phyloP scores from a whole-genome alignment of 2,113 vertebrate genomes.

The Pogona vitticeps region DNA sequence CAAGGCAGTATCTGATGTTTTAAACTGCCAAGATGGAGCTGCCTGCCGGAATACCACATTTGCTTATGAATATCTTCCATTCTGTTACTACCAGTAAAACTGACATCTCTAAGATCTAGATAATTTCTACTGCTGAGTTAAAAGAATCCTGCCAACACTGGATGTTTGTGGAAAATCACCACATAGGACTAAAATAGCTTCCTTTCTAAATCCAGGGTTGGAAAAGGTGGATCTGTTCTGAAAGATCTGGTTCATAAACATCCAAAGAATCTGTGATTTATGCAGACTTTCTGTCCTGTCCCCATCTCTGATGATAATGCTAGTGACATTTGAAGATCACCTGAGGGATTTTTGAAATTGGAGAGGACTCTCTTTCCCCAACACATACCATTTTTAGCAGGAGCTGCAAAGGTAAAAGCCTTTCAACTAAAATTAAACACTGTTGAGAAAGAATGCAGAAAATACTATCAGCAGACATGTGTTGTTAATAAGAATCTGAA shows the following conservation, averaged over 20 bases:
- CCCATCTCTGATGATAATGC: not conserved
- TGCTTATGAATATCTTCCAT: constrained; percentile 7
- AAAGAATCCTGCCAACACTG: not conserved
- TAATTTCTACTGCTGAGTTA: constrained; percentile 5
- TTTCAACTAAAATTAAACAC: constrained; percentile 14
- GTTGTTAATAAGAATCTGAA: constrained; percentile 22
- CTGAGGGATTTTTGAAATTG: not conserved
- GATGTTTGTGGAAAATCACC: constrained; percentile 9
- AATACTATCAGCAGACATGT: constrained; percentile 13
- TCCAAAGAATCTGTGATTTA: not conserved
- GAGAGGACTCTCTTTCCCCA: not conserved
- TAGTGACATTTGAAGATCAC: not conserved
- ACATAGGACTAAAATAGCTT: not conserved
- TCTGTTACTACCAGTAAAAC: not conserved
- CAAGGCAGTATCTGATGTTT: not conserved
- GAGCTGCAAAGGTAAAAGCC: constrained; percentile 20
- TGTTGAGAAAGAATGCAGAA: constrained; percentile 27
- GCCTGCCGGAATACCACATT: constrained; percentile 1
- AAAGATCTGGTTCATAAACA: not conserved
- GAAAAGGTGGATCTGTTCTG: constrained; percentile 12
- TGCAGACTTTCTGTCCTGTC: not conserved
- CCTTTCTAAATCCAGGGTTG: constrained; percentile 9
- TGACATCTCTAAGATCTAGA: not conserved
- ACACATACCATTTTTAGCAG: not conserved
- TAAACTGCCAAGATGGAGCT: not conserved